phyloP scores from a whole-genome alignment of 2,797 vertebrate genomes.

The Gallinago solitaria region DNA sequence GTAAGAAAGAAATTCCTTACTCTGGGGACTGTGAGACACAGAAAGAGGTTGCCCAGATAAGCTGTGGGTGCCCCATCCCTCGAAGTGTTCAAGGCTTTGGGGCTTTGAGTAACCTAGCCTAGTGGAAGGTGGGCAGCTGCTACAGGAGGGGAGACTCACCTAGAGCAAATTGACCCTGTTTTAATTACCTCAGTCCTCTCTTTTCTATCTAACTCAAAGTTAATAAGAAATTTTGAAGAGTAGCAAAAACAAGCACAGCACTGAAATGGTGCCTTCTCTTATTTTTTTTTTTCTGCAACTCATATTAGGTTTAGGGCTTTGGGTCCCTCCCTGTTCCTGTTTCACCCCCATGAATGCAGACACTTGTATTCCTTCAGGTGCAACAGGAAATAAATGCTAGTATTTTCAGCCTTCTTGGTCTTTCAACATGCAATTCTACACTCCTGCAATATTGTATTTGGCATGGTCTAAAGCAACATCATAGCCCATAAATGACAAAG shows the following conservation, averaged over 20 bases:
- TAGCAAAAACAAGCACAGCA: neutral
- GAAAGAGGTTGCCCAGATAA: too few species aligned
- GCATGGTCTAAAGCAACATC: conserved; percentile 25
- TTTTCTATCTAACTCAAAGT: neutral
- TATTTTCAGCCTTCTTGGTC: neutral
- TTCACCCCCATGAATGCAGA: conserved; percentile 22
- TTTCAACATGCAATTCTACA: conserved; percentile 10
- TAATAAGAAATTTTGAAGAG: neutral
- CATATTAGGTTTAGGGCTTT: neutral
- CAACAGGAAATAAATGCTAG: neutral
- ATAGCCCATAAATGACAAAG: conserved; percentile 7
- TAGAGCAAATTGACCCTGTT: neutral
- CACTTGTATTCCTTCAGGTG: conserved; percentile 19
- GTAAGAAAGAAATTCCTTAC: neutral
- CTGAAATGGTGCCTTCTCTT: neutral
- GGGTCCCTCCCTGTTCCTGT: neutral
- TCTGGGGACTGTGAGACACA: too few species aligned
- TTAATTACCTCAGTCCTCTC: neutral
- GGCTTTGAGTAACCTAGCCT: neutral
- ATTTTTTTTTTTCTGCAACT: neutral
- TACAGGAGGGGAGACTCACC: neutral
- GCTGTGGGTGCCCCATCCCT: neutral
- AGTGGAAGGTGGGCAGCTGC: neutral
- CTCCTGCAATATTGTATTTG: conserved; percentile 25
- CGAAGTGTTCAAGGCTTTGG: neutral